phyloP scores from a whole-genome alignment of 2,888 invertebrate genomes.

The Perizoma affinitatum region DNA sequence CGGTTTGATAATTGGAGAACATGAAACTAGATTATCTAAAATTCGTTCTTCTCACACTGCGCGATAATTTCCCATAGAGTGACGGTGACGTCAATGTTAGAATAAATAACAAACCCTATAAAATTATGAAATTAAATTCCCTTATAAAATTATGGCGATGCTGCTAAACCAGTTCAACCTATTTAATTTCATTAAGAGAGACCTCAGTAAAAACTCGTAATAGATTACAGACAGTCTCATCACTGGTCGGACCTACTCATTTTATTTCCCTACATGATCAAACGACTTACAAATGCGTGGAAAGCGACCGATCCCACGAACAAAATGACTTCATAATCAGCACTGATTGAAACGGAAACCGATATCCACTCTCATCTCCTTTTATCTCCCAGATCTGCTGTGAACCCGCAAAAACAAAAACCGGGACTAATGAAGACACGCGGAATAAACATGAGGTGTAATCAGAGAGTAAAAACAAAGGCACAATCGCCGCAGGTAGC shows the following conservation, averaged over 20 bases:
- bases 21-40: no score
- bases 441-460: conserved; percentile 69
- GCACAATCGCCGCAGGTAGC: conserved; percentile 58
- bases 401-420: conserved; percentile 43
- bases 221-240: conserved; percentile 18
- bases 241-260: conserved; percentile 9
- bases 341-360: conserved; percentile 46
- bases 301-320: conserved; percentile 22
- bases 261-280: conserved; percentile 23
- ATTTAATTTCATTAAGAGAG: conserved; percentile 22
- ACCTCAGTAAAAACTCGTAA: conserved; percentile 18
- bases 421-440: conserved; percentile 71
- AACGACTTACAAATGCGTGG: conserved; percentile 24
- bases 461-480: conserved; percentile 62
- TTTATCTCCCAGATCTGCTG: no score
- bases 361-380: conserved; percentile 48
- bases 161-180: conserved; percentile 13
- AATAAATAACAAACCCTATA: no score
- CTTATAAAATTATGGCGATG: background rate
- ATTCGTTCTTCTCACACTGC: no score
- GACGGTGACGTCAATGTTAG: no score
- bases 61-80: no score
- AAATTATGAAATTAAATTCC: no score
- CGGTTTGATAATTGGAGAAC: no score
- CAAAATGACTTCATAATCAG: conserved; percentile 39